These are phyloP conservation scores for Sebastes oblongus DNA, from an alignment of 2,797 vertebrate genomes.

Conservation along the genomic window DNA sequence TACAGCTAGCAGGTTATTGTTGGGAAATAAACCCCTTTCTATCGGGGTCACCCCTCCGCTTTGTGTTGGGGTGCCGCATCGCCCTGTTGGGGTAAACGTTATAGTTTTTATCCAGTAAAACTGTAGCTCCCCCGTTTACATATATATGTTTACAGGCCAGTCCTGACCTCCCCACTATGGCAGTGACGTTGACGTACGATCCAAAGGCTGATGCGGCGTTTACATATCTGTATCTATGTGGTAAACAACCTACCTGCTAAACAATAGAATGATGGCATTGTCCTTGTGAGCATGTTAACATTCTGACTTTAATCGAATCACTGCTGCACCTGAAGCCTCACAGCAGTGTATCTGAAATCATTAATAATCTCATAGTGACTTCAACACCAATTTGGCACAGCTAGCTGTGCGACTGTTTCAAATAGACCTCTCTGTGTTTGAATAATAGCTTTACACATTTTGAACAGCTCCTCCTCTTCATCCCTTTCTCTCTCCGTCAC, in stretches of 20 bases:
- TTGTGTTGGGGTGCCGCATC: no score
- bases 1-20: no score
- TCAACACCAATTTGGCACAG: background rate
- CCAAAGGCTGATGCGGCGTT: no score
- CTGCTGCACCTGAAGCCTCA: background rate
- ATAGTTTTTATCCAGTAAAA: no score
- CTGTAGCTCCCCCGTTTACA: no score
- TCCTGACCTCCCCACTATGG: no score
- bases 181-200: no score
- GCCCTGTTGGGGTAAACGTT: no score
- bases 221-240: background rate
- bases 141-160: no score
- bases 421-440: background rate
- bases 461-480: background rate
- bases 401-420: background rate
- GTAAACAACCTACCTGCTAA: background rate
- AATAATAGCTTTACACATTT: background rate
- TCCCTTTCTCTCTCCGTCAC: background rate
- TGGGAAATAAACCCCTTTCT: no score
- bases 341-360: background rate
- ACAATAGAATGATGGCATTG: background rate
- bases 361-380: background rate
- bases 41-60: no score
- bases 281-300: background rate
- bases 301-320: background rate